Evolutionary conservation across 2,888 invertebrate genomes (phyloP).

Genomic region (Erannis defoliaria): DNA sequence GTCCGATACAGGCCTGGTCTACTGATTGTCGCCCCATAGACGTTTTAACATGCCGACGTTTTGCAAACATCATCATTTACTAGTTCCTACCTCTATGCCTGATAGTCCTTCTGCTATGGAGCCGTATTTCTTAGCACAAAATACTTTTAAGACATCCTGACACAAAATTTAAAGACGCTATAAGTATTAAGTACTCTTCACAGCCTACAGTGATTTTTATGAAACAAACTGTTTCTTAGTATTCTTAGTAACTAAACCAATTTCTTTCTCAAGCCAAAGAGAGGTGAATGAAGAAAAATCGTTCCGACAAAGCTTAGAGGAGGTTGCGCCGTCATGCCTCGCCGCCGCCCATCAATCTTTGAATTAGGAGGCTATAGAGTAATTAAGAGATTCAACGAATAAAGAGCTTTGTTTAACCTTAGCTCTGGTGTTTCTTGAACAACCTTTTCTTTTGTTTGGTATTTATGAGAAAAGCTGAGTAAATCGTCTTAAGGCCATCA

Average conservation of each 20-base stretch:
- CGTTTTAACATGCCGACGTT: no score
- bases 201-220: neutral
- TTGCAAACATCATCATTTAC: no score
- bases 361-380: conserved; percentile 26
- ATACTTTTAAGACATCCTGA: no score
- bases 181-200: neutral
- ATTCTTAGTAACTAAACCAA: neutral
- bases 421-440: conserved; percentile 2
- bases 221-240: neutral
- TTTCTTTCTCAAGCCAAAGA: conserved; percentile 6
- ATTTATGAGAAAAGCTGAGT: conserved; percentile 5
- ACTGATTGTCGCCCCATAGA: no score
- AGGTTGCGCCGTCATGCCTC: conserved; percentile 23
- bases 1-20: no score
- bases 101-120: no score
- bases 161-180: neutral
- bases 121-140: no score
- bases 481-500: neutral
- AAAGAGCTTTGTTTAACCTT: conserved; percentile 15
- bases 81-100: no score
- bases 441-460: conserved; percentile 7
- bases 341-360: conserved; percentile 12
- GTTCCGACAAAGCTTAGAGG: conserved; percentile 16
- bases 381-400: conserved; percentile 22
- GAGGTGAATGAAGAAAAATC: conserved; percentile 26